A percentile compares a stretch with the other conserved stretches of the same genome.
Evolutionary conservation across 2,113 vertebrate species (phyloP).

Genomic region (Marcusenius ussheri): DNA sequence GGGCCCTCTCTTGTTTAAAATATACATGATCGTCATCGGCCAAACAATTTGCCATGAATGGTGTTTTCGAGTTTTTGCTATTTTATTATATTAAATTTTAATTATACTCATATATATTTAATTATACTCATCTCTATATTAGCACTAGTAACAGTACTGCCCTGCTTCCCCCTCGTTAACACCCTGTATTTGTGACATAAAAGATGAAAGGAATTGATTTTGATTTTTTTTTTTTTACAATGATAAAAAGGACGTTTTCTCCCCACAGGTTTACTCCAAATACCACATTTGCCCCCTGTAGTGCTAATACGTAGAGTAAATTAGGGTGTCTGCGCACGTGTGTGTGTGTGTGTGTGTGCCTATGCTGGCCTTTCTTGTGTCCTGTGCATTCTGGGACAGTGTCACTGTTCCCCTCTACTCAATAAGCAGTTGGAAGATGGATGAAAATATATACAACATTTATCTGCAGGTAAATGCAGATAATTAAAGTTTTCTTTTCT

Average conservation of each 20-base stretch:
- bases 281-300: background rate
- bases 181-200: background rate
- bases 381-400: background rate
- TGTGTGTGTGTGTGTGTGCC: background rate
- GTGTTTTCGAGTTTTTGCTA: background rate
- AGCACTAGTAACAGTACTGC: background rate
- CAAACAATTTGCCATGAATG: background rate
- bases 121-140: background rate
- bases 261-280: background rate
- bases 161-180: background rate
- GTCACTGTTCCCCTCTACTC: background rate
- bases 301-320: background rate
- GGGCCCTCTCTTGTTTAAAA: background rate
- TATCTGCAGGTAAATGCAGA: background rate
- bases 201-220: background rate
- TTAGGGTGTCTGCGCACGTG: background rate
- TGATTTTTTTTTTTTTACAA: background rate
- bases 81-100: too few species aligned
- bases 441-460: background rate
- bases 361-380: background rate
- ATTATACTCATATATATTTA: background rate
- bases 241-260: background rate
- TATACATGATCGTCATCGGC: background rate
- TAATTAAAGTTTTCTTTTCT: background rate
- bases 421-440: background rate